Evolutionary conservation across 2,888 invertebrate species (phyloP).

Genomic region (Hofmannophila pseudospretella): DNA sequence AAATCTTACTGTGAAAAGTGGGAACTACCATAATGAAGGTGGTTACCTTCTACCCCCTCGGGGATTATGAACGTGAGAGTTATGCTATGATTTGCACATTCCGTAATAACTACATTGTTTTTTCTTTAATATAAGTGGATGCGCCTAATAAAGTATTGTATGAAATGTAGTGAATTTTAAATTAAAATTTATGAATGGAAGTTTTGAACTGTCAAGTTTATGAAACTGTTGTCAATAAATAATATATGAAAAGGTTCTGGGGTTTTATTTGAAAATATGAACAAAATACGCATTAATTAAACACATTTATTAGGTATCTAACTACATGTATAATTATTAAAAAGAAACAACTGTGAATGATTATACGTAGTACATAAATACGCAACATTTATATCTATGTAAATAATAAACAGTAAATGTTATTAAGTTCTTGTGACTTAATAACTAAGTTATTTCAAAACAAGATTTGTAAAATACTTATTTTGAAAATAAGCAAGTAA

Average conservation of each 20-base stretch:
- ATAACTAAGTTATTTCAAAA: no score
- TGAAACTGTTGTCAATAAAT: constrained; percentile 57
- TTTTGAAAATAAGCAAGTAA: constrained; percentile 21
- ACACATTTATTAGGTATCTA: constrained; percentile 2
- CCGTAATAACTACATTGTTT: background rate
- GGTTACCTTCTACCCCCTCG: no score
- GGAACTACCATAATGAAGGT: no score
- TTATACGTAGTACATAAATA: constrained; percentile 1
- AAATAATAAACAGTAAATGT: background rate
- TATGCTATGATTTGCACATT: no score
- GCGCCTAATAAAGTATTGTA: constrained; percentile 2
- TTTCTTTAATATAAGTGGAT: constrained; percentile 2
- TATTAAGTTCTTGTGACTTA: no score
- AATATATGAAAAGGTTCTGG: constrained; percentile 19
- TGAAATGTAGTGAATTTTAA: constrained; percentile 2
- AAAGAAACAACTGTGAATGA: background rate
- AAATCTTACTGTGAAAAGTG: no score
- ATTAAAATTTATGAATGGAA: constrained; percentile 21
- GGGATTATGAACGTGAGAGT: no score
- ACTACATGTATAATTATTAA: constrained; percentile 3
- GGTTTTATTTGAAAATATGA: constrained; percentile 11
- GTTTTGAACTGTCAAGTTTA: constrained; percentile 35
- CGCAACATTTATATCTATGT: background rate
- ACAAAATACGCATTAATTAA: background rate
- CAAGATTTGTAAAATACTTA: constrained; percentile 3